Percentiles rank a stretch among this genome's conserved stretches.
These are phyloP conservation scores for Myrmecobius fasciatus DNA, from an alignment of 2,113 vertebrate genomes.

Conservation along the genomic window DNA sequence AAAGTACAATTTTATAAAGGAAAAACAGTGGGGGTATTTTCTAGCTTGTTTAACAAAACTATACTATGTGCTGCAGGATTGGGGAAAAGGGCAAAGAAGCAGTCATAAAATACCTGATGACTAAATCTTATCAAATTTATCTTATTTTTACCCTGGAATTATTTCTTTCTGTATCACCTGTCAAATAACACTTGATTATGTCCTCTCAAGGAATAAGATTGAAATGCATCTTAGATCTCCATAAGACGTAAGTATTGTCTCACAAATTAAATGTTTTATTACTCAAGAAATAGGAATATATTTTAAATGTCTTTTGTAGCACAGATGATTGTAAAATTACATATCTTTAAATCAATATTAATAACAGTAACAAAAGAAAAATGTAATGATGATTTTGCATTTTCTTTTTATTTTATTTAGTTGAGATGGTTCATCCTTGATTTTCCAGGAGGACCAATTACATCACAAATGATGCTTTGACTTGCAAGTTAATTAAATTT, in stretches of 20 bases:
- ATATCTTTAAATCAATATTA: neutral
- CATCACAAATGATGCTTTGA: neutral
- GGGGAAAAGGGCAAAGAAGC: neutral
- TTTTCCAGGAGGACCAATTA: neutral
- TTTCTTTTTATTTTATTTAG: neutral
- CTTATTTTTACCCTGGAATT: neutral
- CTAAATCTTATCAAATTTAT: neutral
- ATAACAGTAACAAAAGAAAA: neutral
- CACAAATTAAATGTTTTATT: neutral
- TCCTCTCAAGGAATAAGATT: neutral
- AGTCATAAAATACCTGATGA: neutral
- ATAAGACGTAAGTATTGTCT: neutral
- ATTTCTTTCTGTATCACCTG: neutral
- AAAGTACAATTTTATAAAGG: neutral
- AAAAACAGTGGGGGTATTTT: neutral
- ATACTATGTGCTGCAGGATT: neutral
- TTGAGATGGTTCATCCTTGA: too few species aligned
- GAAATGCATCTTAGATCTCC: neutral
- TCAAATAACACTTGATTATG: neutral
- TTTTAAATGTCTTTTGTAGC: neutral
- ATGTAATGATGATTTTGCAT: neutral
- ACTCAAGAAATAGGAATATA: neutral
- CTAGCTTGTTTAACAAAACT: neutral
- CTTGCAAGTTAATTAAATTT: neutral
- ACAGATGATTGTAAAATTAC: neutral